These are phyloP conservation scores for Cabera pusaria DNA, from an alignment of 2,888 invertebrate species.

Conservation along the genomic window DNA sequence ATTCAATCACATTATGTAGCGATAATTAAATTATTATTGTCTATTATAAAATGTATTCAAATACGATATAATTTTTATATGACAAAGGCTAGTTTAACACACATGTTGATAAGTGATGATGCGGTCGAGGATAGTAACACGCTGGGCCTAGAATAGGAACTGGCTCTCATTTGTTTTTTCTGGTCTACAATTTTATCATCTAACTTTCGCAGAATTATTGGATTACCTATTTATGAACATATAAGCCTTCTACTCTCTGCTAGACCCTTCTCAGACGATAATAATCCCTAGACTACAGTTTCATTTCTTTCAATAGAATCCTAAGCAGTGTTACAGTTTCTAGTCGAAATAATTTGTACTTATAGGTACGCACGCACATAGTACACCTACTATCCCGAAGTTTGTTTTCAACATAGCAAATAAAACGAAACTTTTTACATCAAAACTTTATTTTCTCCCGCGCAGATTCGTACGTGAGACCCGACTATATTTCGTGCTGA, in stretches of 20 bases:
- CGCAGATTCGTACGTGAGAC: conserved; percentile 76
- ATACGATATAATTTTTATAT: too few species aligned
- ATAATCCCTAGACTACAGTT: conserved; percentile 10
- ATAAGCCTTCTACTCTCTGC: neutral
- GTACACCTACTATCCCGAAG: conserved; percentile 33
- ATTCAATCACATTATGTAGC: too few species aligned
- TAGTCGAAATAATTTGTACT: conserved; percentile 24
- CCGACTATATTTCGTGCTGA: conserved; percentile 69
- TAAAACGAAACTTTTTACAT: conserved; percentile 83
- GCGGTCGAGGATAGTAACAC: too few species aligned
- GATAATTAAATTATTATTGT: too few species aligned
- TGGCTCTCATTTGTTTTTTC: too few species aligned
- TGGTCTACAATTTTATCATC: too few species aligned
- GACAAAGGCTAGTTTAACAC: too few species aligned
- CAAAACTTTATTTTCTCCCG: conserved; percentile 76
- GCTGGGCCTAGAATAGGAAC: too few species aligned
- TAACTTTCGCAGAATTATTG: too few species aligned
- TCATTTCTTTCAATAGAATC: conserved; percentile 11
- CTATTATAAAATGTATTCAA: too few species aligned
- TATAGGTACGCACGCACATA: conserved; percentile 20
- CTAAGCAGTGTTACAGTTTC: conserved; percentile 10
- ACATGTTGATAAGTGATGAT: too few species aligned
- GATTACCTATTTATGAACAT: too few species aligned
- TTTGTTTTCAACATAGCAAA: conserved; percentile 62
- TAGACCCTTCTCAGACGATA: conserved; percentile 8